Conservation (phyloP, 2,797 vertebrate species). For the Mormyrops boulengeri region DNA sequence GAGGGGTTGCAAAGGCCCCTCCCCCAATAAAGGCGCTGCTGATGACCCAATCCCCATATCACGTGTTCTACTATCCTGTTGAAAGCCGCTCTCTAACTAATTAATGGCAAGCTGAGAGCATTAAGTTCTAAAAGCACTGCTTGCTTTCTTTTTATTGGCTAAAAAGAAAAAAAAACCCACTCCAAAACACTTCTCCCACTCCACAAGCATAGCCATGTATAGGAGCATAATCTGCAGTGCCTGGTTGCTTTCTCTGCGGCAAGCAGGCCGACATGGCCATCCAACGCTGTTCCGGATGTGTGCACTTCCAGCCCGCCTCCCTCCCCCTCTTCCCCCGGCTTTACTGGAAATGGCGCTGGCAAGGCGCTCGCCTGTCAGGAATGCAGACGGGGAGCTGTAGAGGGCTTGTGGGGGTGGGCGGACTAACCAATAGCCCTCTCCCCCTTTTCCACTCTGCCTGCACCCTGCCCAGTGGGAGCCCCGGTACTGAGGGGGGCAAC, state of each 20-base stretch:
- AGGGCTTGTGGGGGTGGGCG: neutral
- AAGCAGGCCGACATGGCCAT: constrained; percentile 20
- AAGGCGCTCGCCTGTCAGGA: constrained; percentile 32
- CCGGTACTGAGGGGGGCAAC: neutral
- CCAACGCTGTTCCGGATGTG: constrained; percentile 40
- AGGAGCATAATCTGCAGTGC: neutral
- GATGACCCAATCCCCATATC: neutral
- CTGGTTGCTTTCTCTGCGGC: neutral
- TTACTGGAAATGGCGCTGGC: constrained; percentile 41
- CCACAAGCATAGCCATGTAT: neutral
- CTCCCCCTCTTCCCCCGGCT: constrained; percentile 19
- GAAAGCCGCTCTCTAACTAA: neutral
- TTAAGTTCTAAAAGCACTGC: neutral
- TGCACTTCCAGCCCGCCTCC: constrained; percentile 29
- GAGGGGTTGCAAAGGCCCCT: neutral
- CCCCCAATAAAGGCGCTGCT: neutral
- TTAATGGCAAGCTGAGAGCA: neutral
- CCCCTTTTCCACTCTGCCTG: neutral
- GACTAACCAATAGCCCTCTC: neutral
- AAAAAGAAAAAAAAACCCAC: neutral
- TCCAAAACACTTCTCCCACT: neutral
- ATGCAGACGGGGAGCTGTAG: constrained; percentile 32
- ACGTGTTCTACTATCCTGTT: neutral
- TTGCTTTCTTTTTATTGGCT: neutral
- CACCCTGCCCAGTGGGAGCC: constrained; percentile 3